Base-by-base conservation (phyloP, 2,797 vertebrate species). In the Neoniphon sammara region DNA sequence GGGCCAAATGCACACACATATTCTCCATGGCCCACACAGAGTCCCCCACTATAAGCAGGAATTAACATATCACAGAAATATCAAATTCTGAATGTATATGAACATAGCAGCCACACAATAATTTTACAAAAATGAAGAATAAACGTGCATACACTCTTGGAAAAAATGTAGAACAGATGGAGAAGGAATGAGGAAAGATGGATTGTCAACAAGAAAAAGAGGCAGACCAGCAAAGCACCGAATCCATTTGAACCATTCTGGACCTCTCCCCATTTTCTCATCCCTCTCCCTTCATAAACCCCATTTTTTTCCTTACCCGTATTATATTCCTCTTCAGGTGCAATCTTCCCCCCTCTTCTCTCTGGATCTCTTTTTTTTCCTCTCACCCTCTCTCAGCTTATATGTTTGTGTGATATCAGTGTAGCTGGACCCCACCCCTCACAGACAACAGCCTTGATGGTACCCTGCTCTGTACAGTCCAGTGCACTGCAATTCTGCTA, bases 381-480 rank as follows among this genome's bases (percentile, higher is more conserved):
- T 82, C 75, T 87, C 78, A 70, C 86, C 80, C 75, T 88, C 84
- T 87, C 75, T 81, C 63, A 78, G 87, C 80, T 80, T 75, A 34
- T 91, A 34, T 91, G 88, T 87, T 88, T 89, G 88, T 89, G 88
- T 89, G 94, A 78, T 93, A 78, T 93, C 87, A 78, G 87, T 90
- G 90, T 79, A 91, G 89, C 91, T 77, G 91, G 90, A 94, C 94
- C 94, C 93, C 94, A 94, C 94, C 94, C 93, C 94, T 94, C 92
- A 92, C 90, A 86, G 87, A 93, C 92, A 85, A 88, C 92, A 89
- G 91, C 92, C 90, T 91, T 90, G 92, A 93, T 94, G 91, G 83
- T 91, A 86, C 91, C 85, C 91, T 89, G 90, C 88, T 92, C 90
- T 89, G 87, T 90, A 88, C 91, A 93, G 92, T 88, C 92, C 93